Evolutionary conservation across 2,113 vertebrate genomes (phyloP).

Genomic region (Sylvietta virens): DNA sequence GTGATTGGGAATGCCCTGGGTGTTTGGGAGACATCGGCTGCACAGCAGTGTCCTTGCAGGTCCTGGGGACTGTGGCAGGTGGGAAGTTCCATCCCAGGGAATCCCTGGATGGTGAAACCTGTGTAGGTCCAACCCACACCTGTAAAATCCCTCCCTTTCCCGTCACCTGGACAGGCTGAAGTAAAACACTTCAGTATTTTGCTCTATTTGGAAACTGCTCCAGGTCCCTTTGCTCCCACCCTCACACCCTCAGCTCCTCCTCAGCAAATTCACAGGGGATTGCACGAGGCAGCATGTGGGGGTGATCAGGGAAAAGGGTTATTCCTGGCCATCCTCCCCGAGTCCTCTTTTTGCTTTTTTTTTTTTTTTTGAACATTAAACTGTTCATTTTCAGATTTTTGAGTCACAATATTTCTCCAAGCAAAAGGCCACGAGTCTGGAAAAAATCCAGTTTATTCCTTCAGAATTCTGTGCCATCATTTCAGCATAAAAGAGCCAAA

Average conservation of each 20-base stretch:
- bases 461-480: neutral
- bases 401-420: constrained; percentile 41
- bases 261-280: accelerated
- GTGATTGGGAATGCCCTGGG: accelerated
- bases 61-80: accelerated
- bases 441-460: constrained; percentile 1
- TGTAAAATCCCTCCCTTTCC: neutral
- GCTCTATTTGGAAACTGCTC: neutral
- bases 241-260: neutral
- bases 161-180: too few relatives aligned
- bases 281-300: neutral
- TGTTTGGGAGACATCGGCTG: neutral
- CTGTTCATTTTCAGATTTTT: constrained; percentile 29
- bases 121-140: accelerated
- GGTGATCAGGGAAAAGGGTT: neutral
- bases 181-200: neutral
- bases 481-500: neutral
- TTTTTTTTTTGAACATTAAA: neutral
- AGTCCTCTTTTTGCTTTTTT: neutral
- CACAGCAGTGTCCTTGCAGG: neutral
- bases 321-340: neutral
- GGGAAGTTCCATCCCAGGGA: neutral
- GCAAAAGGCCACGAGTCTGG: neutral
- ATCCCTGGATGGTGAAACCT: accelerated
- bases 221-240: neutral